Conservation (phyloP, 2,888 invertebrate genomes). For the Nineta flava region DNA sequence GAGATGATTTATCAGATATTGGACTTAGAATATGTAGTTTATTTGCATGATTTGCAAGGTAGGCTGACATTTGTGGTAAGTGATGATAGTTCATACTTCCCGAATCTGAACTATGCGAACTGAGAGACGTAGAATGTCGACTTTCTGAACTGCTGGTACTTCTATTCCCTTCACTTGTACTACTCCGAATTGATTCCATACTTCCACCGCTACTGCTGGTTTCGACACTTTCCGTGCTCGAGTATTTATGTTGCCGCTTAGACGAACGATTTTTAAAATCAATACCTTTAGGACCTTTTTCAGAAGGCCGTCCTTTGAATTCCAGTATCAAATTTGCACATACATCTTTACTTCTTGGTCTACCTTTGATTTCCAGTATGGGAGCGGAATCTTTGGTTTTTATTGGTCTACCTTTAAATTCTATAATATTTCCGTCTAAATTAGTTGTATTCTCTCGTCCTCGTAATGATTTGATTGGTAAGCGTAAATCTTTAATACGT, state of each 20-base stretch:
- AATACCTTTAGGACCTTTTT: conserved; percentile 37
- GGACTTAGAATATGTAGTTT: conserved; percentile 77
- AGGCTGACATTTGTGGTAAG: conserved; percentile 45
- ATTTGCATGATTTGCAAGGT: conserved; percentile 47
- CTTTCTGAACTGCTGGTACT: conserved; percentile 77
- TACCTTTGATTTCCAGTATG: conserved; percentile 47
- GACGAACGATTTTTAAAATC: conserved; percentile 47
- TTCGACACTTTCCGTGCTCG: conserved; percentile 76
- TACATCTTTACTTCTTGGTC: conserved; percentile 46
- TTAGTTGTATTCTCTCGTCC: conserved; percentile 43
- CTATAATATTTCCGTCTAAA: conserved; percentile 44
- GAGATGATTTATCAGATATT: conserved; percentile 79
- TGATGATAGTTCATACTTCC: conserved; percentile 42
- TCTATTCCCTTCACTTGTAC: conserved; percentile 74
- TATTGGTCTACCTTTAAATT: conserved; percentile 36
- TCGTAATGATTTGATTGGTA: conserved; percentile 54
- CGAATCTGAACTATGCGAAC: conserved; percentile 75
- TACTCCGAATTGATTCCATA: conserved; percentile 74
- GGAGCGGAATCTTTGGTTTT: conserved; percentile 36
- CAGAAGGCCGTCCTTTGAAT: conserved; percentile 52
- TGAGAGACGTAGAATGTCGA: conserved; percentile 65
- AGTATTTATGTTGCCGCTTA: conserved; percentile 44
- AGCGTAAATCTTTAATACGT: conserved; percentile 53
- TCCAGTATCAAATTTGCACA: conserved; percentile 41
- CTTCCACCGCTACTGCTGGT: conserved; percentile 77